Evolutionary conservation across 2,113 vertebrate species (phyloP), one percentile per base, ranked within the genome.

Genomic region (Hippopotamus amphibius): DNA sequence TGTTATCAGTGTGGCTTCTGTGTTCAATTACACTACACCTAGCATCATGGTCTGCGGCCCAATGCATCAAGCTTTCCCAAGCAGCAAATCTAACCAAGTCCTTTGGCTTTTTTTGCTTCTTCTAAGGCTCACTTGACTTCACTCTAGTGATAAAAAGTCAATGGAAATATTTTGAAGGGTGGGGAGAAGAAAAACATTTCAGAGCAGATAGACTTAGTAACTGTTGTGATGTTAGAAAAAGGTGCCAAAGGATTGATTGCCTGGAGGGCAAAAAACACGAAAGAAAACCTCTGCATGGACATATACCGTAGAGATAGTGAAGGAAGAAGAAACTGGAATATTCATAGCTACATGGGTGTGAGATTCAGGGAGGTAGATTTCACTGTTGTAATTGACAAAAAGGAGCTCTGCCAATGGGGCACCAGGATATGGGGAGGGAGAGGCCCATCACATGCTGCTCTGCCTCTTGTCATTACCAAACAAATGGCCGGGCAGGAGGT

Each of bases 191-290:
- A 95, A 95, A 95, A 72, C 48, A 86, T 37, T 80, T 82, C 48
- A 92, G 55, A 84, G n/a, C 66, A 95, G 33, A 24, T 76, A 97
- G 93, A 92, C 65, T 90, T 93, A 95, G 46, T 76, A 96, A 87
- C 69, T 65, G 7, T 43, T 97, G 7, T 65, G 71, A 59, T 55
- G 22, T 53, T 90, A 77, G 48, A 66, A 95, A 81, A 93, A 69
- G 2, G 33, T 80, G 6, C 6, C 74, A 95, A 16, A 89, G 79
- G 15, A 4, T 2, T 48, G 68, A 89, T 89, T 59, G 19, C 14
- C 86, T 16, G 77, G 96, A 97, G 90, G 46, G 83, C 4, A 69
- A 28, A 81, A 82, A 74, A 87, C 72, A 15, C 8, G 84, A 61
- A 93, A 97, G 77, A 24, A 92, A 80, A 82, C 12, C 43, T 59